Evolutionary conservation across 2,113 vertebrate species (phyloP).

Genomic region (Poicephalus gulielmi): DNA sequence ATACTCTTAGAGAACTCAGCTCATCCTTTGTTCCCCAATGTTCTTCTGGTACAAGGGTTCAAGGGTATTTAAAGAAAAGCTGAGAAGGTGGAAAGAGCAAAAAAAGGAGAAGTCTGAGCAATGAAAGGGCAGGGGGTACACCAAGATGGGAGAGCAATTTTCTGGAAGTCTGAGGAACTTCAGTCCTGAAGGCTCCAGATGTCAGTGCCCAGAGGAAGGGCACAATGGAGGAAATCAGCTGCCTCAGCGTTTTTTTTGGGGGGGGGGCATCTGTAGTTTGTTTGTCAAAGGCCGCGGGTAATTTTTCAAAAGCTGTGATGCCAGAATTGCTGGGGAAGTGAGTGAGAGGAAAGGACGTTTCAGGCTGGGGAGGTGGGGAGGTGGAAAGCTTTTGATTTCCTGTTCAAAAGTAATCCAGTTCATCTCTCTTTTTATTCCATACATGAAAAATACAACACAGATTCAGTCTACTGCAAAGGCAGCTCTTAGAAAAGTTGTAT

Average conservation of each 20-base stretch:
- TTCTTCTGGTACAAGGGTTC: not conserved
- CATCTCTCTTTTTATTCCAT: not conserved
- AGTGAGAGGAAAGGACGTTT: not conserved
- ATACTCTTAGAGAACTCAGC: not conserved
- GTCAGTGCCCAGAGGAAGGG: not conserved
- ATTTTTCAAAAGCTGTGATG: not conserved
- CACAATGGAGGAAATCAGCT: not conserved
- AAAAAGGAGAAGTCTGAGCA: conserved; percentile 23
- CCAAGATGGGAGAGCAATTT: not conserved
- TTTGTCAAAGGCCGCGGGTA: not conserved
- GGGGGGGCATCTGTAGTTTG: not conserved
- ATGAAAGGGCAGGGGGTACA: not conserved
- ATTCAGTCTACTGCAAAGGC: not conserved
- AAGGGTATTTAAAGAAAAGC: not conserved
- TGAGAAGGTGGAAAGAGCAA: not conserved
- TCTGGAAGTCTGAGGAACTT: conserved; percentile 19
- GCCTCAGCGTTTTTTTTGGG: not conserved
- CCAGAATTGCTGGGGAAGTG: not conserved
- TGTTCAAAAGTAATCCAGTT: not conserved
- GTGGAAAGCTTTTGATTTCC: not conserved
- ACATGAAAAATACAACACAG: not conserved
- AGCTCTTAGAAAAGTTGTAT: not conserved
- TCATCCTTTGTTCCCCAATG: not conserved
- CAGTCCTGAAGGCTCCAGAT: not conserved
- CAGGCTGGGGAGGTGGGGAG: not conserved